These are phyloP conservation scores for Drosophila merina DNA, from an alignment of 2,888 invertebrate genomes.

Conservation along the genomic window DNA sequence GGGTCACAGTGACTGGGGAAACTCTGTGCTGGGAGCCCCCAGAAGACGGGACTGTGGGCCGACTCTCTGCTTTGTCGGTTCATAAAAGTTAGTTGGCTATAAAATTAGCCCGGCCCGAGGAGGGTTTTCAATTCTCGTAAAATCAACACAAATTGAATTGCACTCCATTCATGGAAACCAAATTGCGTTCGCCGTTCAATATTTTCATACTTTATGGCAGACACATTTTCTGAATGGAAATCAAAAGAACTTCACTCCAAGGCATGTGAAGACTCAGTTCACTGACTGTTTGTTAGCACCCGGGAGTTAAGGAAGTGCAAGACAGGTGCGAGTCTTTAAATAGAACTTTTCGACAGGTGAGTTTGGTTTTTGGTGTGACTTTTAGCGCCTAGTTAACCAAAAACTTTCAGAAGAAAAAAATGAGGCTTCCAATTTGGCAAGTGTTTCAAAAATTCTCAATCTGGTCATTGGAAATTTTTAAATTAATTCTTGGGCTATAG, in stretches of 20 bases:
- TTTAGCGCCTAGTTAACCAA: slow-evolving; percentile 55
- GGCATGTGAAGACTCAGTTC: slow-evolving; percentile 17
- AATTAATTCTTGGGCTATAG: background rate
- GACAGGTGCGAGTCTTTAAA: slow-evolving; percentile 46
- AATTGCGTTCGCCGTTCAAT: slow-evolving; percentile 20
- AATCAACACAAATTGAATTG: slow-evolving; percentile 68
- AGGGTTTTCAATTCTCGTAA: slow-evolving; percentile 39
- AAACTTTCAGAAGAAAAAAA: slow-evolving; percentile 1
- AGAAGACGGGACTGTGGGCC: slow-evolving; percentile 12
- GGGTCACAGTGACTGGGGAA: slow-evolving; percentile 56
- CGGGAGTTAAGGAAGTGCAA: slow-evolving; percentile 22
- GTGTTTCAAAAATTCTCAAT: slow-evolving; percentile 7
- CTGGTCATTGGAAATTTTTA: background rate
- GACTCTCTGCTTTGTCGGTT: slow-evolving; percentile 59
- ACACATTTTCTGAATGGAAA: slow-evolving; percentile 21
- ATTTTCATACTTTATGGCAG: slow-evolving; percentile 31
- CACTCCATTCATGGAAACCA: slow-evolving; percentile 69
- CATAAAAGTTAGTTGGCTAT: slow-evolving; percentile 76
- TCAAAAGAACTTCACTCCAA: slow-evolving; percentile 21
- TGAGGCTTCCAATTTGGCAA: too few relatives aligned
- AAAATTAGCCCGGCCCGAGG: slow-evolving; percentile 29
- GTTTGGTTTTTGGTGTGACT: slow-evolving; percentile 25
- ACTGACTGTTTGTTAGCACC: slow-evolving; percentile 6
- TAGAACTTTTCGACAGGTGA: slow-evolving; percentile 26
- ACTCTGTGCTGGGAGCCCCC: slow-evolving; percentile 2